Conservation (phyloP, 2,888 invertebrate species). For the Holacanthella duospinosa region DNA sequence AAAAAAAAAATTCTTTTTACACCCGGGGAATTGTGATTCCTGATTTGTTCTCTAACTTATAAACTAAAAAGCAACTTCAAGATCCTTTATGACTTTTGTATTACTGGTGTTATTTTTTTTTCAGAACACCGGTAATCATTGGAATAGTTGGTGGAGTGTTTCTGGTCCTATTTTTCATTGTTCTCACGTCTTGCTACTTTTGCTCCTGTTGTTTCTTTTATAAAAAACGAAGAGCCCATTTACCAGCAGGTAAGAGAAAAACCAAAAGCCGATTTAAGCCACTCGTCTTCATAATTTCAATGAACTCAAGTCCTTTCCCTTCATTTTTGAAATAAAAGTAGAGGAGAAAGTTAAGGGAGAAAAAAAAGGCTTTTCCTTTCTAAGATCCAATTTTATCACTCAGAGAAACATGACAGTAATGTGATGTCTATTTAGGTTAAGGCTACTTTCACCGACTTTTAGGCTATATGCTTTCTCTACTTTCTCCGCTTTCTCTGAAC, state of each 20-base stretch:
- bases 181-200: conserved; percentile 40
- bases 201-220: conserved; percentile 42
- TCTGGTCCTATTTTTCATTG: conserved; percentile 39
- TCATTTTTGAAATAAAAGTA: not conserved
- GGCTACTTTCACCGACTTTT: not conserved
- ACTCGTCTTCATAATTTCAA: not conserved
- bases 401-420: conserved; percentile 3
- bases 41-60: no score
- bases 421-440: not conserved
- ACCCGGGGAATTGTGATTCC: not conserved
- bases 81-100: no score
- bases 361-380: not conserved
- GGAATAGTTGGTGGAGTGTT: conserved; percentile 41
- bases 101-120: conserved; percentile 8
- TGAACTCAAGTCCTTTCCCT: not conserved
- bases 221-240: conserved; percentile 23
- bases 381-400: conserved; percentile 6
- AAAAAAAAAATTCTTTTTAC: not conserved
- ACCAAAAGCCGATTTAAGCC: not conserved
- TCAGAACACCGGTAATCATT: conserved; percentile 41
- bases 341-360: not conserved
- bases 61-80: no score
- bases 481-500: not conserved
- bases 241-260: not conserved
- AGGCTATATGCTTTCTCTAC: not conserved